Conservation (phyloP, 2,797 vertebrate genomes). For the Hoplostethus atlanticus region DNA sequence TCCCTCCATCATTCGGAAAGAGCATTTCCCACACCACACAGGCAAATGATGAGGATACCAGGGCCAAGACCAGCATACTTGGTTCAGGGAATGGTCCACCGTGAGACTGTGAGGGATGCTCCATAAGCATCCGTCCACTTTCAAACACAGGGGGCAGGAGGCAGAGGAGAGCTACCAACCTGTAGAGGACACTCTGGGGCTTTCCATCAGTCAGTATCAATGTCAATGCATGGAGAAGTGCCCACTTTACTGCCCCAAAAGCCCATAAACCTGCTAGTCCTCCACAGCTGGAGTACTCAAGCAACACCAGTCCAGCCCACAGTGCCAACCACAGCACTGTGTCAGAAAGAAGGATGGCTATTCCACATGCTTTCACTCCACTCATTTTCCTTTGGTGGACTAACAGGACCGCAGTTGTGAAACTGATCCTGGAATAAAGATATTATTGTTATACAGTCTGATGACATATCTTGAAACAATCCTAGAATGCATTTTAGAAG, state of each 20-base stretch:
- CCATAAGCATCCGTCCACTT: conserved; percentile 48
- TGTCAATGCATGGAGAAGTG: conserved; percentile 49
- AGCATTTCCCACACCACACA: conserved; percentile 78
- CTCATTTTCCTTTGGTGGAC: conserved; percentile 24
- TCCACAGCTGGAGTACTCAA: conserved; percentile 24
- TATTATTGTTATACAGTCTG: background rate
- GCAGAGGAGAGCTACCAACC: conserved; percentile 71
- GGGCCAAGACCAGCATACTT: conserved; percentile 56
- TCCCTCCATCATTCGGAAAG: conserved; percentile 37
- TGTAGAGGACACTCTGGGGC: conserved; percentile 6
- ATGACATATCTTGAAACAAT: background rate
- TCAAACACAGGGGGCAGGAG: conserved; percentile 75
- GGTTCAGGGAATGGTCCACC: conserved; percentile 36
- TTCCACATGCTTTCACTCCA: conserved; percentile 5
- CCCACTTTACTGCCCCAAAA: conserved; percentile 67
- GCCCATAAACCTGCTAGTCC: conserved; percentile 69
- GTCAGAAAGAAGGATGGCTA: conserved; percentile 59
- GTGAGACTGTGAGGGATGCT: conserved; percentile 5
- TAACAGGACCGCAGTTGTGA: background rate
- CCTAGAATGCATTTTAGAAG: background rate
- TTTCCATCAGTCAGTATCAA: conserved; percentile 23
- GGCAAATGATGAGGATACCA: conserved; percentile 61
- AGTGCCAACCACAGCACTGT: conserved; percentile 13
- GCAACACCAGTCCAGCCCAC: conserved; percentile 46
- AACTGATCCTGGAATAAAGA: conserved; percentile 25